These are phyloP conservation scores for Neoscelio sp. DNA, from an alignment of 2,888 invertebrate genomes.

Conservation along the genomic window DNA sequence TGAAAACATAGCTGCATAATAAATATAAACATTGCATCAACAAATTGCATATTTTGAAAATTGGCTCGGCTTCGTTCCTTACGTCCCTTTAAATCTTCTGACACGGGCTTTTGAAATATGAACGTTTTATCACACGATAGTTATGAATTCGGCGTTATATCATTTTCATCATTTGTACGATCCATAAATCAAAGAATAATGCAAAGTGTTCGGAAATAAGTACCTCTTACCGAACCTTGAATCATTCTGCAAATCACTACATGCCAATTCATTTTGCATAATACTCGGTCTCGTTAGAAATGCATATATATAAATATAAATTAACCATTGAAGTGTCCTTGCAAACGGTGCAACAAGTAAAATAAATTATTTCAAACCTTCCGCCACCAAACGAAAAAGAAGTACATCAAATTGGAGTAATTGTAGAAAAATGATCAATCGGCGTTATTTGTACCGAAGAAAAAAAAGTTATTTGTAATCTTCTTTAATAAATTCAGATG, in stretches of 20 bases:
- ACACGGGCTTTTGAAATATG: slow-evolving; percentile 47
- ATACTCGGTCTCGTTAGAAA: slow-evolving; percentile 56
- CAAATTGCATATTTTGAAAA: slow-evolving; percentile 59
- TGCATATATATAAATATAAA: slow-evolving; percentile 49
- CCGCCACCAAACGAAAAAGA: too few relatives aligned
- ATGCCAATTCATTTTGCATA: slow-evolving; percentile 65
- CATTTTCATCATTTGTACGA: slow-evolving; percentile 59
- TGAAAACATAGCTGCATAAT: slow-evolving; percentile 46
- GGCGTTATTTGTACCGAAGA: too few relatives aligned
- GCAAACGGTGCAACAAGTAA: slow-evolving; percentile 54
- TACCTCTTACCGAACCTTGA: slow-evolving; percentile 64
- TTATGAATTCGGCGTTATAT: slow-evolving; percentile 59
- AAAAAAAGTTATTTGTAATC: too few relatives aligned
- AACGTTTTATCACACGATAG: slow-evolving; percentile 54
- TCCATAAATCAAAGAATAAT: slow-evolving; percentile 66
- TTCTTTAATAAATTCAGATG: too few relatives aligned
- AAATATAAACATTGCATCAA: slow-evolving; percentile 44
- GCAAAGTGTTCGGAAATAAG: slow-evolving; percentile 64
- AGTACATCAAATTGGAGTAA: too few relatives aligned
- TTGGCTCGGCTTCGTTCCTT: slow-evolving; percentile 29
- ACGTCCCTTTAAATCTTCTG: slow-evolving; percentile 35
- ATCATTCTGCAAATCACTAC: slow-evolving; percentile 63
- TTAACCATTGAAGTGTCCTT: slow-evolving; percentile 51
- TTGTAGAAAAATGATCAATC: too few relatives aligned
- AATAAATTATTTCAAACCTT: too few relatives aligned